Evolutionary conservation across 2,888 invertebrate genomes (phyloP).

Genomic region (Tiliacea citrago): DNA sequence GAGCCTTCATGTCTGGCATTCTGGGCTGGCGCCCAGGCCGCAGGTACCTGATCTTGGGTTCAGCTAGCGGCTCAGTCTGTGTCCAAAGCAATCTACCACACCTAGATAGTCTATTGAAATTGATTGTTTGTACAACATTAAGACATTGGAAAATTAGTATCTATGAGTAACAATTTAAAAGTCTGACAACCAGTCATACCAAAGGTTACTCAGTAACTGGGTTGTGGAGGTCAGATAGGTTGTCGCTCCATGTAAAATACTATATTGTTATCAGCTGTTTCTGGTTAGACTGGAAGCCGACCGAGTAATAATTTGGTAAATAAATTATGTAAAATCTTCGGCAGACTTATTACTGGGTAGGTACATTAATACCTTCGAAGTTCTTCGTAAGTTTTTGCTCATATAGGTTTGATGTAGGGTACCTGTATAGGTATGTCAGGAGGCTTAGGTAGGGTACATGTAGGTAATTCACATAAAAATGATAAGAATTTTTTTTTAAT

Average conservation of each 20-base stretch:
- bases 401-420: not conserved
- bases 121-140: not conserved
- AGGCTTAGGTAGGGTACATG: not conserved
- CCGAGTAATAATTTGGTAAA: not conserved
- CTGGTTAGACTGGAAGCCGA: no score
- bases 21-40: no score
- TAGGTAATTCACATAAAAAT: not conserved
- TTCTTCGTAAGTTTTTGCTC: not conserved
- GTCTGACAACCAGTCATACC: no score
- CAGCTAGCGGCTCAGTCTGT: not conserved
- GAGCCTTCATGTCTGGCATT: no score
- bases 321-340: not conserved
- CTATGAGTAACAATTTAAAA: not conserved
- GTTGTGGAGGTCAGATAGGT: no score
- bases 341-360: not conserved
- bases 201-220: no score
- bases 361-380: not conserved
- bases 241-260: no score
- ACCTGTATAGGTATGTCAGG: not conserved
- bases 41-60: not conserved
- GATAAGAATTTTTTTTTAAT: not conserved
- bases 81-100: no score
- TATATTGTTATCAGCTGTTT: no score
- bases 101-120: not conserved
- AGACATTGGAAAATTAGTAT: not conserved